phyloP scores from a whole-genome alignment of 2,113 vertebrate species.

The Phrynosoma platyrhinos region DNA sequence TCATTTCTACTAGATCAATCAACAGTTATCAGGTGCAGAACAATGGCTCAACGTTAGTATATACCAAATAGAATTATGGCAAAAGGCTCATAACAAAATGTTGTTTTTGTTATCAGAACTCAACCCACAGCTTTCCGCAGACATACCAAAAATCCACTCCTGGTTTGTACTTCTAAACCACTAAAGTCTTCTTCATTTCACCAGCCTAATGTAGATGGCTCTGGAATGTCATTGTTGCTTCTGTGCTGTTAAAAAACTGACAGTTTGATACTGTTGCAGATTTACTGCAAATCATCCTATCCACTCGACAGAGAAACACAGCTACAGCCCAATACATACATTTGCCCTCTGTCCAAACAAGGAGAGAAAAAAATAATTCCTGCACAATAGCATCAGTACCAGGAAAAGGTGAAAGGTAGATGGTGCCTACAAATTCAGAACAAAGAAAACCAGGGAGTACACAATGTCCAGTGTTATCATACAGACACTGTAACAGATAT shows the following conservation, averaged over 20 bases:
- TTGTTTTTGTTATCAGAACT: no score
- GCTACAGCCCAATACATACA: background rate
- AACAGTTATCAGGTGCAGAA: no score
- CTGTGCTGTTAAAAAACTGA: background rate
- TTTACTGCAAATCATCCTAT: background rate
- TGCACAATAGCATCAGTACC: no score
- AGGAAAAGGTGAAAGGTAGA: background rate
- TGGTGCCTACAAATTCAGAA: background rate
- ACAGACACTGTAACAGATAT: background rate
- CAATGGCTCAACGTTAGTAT: no score
- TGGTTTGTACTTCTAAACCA: no score
- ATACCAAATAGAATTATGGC: background rate
- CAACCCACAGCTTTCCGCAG: no score
- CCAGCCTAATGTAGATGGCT: background rate
- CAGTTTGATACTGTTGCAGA: background rate
- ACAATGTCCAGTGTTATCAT: background rate
- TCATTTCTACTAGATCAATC: no score
- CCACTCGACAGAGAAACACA: no score
- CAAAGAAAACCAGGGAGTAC: no score
- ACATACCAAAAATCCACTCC: background rate
- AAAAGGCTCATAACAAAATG: no score
- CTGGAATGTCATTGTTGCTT: no score
- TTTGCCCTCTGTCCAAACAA: background rate
- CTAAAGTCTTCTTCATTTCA: background rate
- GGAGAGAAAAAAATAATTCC: background rate